Evolutionary conservation across 2,888 invertebrate genomes (phyloP).

Genomic region (Seira musarum): DNA sequence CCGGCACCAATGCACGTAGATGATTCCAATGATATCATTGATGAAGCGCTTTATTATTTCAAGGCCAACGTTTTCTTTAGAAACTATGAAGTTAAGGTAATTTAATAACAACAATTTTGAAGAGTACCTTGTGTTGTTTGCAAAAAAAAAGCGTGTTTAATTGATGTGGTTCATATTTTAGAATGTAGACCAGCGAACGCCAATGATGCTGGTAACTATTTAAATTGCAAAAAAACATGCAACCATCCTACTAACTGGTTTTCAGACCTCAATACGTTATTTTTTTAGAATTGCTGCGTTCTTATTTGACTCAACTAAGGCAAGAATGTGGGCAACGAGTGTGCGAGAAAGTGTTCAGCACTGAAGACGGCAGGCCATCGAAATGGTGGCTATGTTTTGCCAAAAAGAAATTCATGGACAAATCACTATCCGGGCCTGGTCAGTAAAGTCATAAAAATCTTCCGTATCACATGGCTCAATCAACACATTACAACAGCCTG

Average conservation of each 20-base stretch:
- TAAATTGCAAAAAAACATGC: slow-evolving; percentile 27
- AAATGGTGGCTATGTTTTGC: slow-evolving; percentile 99
- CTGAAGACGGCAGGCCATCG: slow-evolving; percentile 94
- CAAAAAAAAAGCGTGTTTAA: no score
- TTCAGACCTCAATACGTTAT: no score
- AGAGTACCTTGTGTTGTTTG: slow-evolving; percentile 20
- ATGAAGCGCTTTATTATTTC: slow-evolving; percentile 97
- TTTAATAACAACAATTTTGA: slow-evolving; percentile 14
- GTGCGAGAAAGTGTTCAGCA: slow-evolving; percentile 91
- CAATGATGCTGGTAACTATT: slow-evolving; percentile 83
- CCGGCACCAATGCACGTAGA: slow-evolving; percentile 84
- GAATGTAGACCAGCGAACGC: slow-evolving; percentile 85
- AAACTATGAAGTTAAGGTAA: slow-evolving; percentile 97
- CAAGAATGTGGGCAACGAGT: slow-evolving; percentile 96
- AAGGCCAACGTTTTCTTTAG: slow-evolving; percentile 99
- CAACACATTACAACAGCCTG: slow-evolving; percentile 26
- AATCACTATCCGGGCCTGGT: slow-evolving; percentile 92
- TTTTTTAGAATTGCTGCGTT: slow-evolving; percentile 86
- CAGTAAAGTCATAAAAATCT: slow-evolving; percentile 73
- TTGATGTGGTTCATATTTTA: no score
- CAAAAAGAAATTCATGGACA: slow-evolving; percentile 99
- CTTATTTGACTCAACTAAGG: slow-evolving; percentile 93
- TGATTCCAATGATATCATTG: slow-evolving; percentile 90
- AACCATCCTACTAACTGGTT: no score
- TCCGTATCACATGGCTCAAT: slow-evolving; percentile 29